A percentile compares a stretch with the other conserved stretches of the same genome.
Conservation (phyloP, 2,113 vertebrate genomes). For the Anseranas semipalmata region DNA sequence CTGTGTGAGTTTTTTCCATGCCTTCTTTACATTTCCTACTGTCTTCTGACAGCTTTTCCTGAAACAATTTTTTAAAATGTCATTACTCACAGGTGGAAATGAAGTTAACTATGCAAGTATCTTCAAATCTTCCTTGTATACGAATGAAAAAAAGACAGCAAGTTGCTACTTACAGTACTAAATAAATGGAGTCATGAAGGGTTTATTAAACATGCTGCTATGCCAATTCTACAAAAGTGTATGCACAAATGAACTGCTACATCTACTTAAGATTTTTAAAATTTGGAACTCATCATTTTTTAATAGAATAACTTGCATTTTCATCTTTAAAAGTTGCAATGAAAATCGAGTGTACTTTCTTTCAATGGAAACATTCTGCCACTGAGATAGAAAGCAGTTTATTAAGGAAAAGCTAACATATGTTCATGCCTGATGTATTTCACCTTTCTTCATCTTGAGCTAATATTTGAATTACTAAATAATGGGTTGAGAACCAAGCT, state of each 20-base stretch:
- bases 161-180: background rate
- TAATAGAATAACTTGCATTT: background rate
- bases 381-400: background rate
- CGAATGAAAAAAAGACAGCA: background rate
- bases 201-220: background rate
- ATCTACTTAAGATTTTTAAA: background rate
- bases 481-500: background rate
- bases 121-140: background rate
- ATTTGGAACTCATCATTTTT: background rate
- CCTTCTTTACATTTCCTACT: conserved; percentile 76
- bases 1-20: conserved; percentile 60
- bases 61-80: conserved; percentile 38
- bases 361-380: background rate
- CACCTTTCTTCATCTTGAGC: background rate
- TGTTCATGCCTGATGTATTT: background rate
- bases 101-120: conserved; percentile 1
- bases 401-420: background rate
- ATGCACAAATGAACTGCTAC: background rate
- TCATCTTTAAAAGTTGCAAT: background rate
- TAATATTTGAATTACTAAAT: conserved; percentile 31
- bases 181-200: background rate
- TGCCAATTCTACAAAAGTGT: background rate
- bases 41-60: conserved; percentile 88
- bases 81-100: conserved; percentile 39
- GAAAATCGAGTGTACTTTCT: background rate